A percentile compares a stretch with the other conserved stretches of the same genome.
Conservation (phyloP, 2,888 invertebrate species). For the Drosophila formosana region DNA sequence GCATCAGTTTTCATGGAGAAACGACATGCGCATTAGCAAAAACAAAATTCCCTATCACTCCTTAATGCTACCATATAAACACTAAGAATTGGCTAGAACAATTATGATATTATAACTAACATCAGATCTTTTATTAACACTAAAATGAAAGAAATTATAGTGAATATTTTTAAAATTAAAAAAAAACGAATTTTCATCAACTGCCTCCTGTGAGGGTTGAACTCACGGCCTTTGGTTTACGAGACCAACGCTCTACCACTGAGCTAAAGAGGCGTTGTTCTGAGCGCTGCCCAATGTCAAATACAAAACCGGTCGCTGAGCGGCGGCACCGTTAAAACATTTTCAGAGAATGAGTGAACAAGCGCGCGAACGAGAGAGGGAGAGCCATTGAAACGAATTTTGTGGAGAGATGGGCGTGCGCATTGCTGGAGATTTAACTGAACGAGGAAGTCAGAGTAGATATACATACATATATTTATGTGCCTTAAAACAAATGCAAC, state of each 20-base stretch:
- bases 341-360: slow-evolving; percentile 12
- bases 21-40: slow-evolving; percentile 22
- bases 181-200: fast-evolving
- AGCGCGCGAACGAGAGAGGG: slow-evolving; percentile 8
- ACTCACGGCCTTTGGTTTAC: slow-evolving; percentile 70
- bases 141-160: background rate
- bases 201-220: slow-evolving; percentile 69
- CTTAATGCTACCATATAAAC: background rate
- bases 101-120: background rate
- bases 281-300: slow-evolving; percentile 45
- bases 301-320: slow-evolving; percentile 38
- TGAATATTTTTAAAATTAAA: slow-evolving; percentile 1
- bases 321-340: background rate
- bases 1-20: background rate
- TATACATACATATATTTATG: slow-evolving; percentile 13
- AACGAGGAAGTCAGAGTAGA: slow-evolving; percentile 17
- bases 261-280: slow-evolving; percentile 65
- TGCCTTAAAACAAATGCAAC: slow-evolving; percentile 1
- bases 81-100: background rate
- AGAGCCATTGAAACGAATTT: background rate
- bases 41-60: background rate
- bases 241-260: slow-evolving; percentile 70
- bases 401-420: slow-evolving; percentile 50
- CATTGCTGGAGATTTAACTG: slow-evolving; percentile 37
- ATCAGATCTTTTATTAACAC: background rate